Evolutionary conservation across 1,140 invertebrate genomes (phyloP), one percentile per base, ranked within the genome.

Genomic region (Drosophila serrata): DNA sequence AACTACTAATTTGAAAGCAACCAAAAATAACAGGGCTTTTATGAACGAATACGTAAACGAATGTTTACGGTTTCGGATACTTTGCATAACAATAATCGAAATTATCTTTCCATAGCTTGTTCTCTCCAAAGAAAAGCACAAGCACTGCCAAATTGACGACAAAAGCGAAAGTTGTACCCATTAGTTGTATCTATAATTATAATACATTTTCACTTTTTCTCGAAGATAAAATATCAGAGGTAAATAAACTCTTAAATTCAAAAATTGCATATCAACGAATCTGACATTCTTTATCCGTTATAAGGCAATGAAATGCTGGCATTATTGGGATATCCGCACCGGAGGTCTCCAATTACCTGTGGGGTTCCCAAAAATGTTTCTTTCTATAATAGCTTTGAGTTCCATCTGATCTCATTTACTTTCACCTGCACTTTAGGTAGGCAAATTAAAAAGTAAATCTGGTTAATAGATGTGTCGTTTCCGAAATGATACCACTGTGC

Each of bases 111-210:
- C 22, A 29, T 42, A 39, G 29, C 42, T 72, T 58, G 65, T 72
- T 72, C 65, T 72, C 68, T 58, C 22, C 11, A 22, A 72, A 39
- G 35, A 58, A 65, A 72, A 46, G 19, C 46, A 65, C 35, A 62
- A 72, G 65, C 65, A 72, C 58, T 72, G 68, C 51, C 67, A 72
- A 72, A 59, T 72, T 72, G 53, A 58, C 75, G 59, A 56, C 64
- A 60, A 37, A 42, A 78, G 53, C 75, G 75, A 78, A 78, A 78
- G 75, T 78, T 63, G 64, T 78, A 51, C 57, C 75, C 74, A 78
- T 78, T 70, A 78, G 35, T 27, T 65, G 65, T 64, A 35, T 75
- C 39, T 37, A 60, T 55, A 78, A 78, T 78, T 70, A 78, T 60
- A 77, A 48, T 33, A 39, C 27, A 78, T 69, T 78, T 78, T 69